These are phyloP conservation scores for Cerastis leucographa DNA, from an alignment of 2,888 invertebrate species.

Conservation along the genomic window DNA sequence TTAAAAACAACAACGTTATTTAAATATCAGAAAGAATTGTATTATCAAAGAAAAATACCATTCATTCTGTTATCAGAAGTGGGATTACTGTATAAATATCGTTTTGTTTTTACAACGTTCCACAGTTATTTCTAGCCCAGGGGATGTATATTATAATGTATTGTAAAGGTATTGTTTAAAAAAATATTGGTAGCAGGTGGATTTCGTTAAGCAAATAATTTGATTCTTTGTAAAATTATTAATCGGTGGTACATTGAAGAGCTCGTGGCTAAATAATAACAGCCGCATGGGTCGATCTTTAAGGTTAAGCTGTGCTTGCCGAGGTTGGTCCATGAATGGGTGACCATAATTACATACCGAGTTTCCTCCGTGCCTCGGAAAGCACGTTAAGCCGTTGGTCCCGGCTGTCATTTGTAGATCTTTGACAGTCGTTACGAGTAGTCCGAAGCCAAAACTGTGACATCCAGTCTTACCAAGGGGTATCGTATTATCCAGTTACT, in stretches of 20 bases:
- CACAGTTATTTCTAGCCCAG: neutral
- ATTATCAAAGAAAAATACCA: conserved; percentile 21
- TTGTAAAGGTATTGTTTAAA: conserved; percentile 11
- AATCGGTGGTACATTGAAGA: neutral
- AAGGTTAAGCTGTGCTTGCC: no score
- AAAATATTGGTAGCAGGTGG: conserved; percentile 40
- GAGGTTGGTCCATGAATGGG: no score
- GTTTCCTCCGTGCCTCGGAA: no score
- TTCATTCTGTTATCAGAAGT: conserved; percentile 7
- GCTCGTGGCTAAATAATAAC: no score
- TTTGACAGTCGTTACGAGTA: no score
- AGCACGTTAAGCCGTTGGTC: no score
- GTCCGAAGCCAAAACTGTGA: no score
- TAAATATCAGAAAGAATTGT: conserved; percentile 15
- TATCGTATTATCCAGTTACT: no score
- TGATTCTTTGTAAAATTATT: neutral
- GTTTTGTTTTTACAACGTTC: conserved; percentile 20
- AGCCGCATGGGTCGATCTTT: no score
- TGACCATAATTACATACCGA: no score
- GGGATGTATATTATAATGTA: neutral
- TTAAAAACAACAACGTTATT: conserved; percentile 9
- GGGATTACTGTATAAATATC: conserved; percentile 20
- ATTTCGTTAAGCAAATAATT: conserved; percentile 3
- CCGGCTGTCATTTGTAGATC: no score
- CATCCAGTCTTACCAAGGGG: no score